These are phyloP conservation scores for Pica pica DNA, from an alignment of 2,113 vertebrate genomes.

Conservation along the genomic window DNA sequence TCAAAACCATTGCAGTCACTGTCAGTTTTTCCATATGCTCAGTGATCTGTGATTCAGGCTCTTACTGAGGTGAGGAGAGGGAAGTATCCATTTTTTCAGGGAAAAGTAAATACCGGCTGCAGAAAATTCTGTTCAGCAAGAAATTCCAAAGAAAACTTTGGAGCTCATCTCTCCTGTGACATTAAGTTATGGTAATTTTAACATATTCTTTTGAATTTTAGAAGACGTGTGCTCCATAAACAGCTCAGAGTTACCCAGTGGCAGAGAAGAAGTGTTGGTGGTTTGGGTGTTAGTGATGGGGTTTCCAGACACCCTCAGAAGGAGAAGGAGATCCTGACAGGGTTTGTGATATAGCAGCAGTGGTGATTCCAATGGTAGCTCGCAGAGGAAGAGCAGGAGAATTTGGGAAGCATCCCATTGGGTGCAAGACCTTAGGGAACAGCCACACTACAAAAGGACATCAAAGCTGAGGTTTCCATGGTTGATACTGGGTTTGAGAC, in stretches of 20 bases:
- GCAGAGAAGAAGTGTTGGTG: neutral
- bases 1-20: neutral
- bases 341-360: neutral
- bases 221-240: neutral
- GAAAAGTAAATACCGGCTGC: neutral
- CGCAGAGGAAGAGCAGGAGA: neutral
- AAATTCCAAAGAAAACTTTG: slow-evolving; percentile 27
- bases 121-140: slow-evolving; percentile 37
- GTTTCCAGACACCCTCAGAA: neutral
- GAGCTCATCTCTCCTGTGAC: neutral
- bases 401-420: neutral
- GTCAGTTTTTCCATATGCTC: slow-evolving; percentile 3
- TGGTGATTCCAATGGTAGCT: neutral
- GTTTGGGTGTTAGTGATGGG: neutral
- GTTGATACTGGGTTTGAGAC: neutral
- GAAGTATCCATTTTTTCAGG: neutral
- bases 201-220: slow-evolving; percentile 12
- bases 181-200: slow-evolving; percentile 46
- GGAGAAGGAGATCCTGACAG: neutral
- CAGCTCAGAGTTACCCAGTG: neutral
- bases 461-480: neutral
- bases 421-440: neutral
- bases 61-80: neutral
- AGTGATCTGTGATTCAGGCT: slow-evolving; percentile 11
- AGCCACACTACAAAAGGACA: neutral